phyloP scores from a whole-genome alignment of 1,140 invertebrate species.

The Lepeophtheirus salmonis region DNA sequence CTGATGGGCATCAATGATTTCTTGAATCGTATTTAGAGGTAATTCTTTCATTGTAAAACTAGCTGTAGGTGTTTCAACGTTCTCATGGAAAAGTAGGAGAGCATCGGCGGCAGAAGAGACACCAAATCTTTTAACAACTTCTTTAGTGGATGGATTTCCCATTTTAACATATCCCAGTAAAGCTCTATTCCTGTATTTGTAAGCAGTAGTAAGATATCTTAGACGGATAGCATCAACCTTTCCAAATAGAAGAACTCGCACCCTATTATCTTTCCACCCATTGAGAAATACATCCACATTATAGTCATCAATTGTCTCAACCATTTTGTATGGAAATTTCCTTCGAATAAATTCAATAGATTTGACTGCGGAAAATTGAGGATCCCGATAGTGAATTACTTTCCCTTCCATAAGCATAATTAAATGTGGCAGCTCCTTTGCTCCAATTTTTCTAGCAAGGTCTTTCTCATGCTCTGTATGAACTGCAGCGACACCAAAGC shows the following conservation, averaged over 20 bases:
- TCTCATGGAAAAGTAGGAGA: slow-evolving; percentile 59
- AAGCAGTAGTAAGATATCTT: slow-evolving; percentile 72
- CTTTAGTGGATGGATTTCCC: slow-evolving; percentile 35
- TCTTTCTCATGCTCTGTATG: slow-evolving; percentile 18
- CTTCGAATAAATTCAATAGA: slow-evolving; percentile 54
- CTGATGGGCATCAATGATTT: slow-evolving; percentile 70
- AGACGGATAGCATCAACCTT: slow-evolving; percentile 36
- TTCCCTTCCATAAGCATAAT: slow-evolving; percentile 56
- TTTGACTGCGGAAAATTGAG: slow-evolving; percentile 4
- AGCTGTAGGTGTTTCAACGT: slow-evolving; percentile 63
- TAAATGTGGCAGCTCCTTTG: slow-evolving; percentile 27
- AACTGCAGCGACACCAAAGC: slow-evolving; percentile 24
- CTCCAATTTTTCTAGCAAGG: slow-evolving; percentile 13
- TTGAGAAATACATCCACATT: slow-evolving; percentile 57
- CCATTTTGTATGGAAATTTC: slow-evolving; percentile 54
- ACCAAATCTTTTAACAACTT: slow-evolving; percentile 45
- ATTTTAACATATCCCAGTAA: slow-evolving; percentile 62
- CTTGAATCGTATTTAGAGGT: slow-evolving; percentile 59
- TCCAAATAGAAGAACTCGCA: slow-evolving; percentile 71
- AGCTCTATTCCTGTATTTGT: slow-evolving; percentile 57
- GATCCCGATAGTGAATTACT: slow-evolving; percentile 20
- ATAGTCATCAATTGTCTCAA: slow-evolving; percentile 44
- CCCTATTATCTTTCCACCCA: slow-evolving; percentile 75
- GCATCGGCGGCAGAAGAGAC: slow-evolving; percentile 42
- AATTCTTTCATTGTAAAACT: slow-evolving; percentile 69